Percentiles rank a stretch among this genome's conserved stretches.
phyloP scores from a whole-genome alignment of 2,113 vertebrate species.

The Nibea albiflora region DNA sequence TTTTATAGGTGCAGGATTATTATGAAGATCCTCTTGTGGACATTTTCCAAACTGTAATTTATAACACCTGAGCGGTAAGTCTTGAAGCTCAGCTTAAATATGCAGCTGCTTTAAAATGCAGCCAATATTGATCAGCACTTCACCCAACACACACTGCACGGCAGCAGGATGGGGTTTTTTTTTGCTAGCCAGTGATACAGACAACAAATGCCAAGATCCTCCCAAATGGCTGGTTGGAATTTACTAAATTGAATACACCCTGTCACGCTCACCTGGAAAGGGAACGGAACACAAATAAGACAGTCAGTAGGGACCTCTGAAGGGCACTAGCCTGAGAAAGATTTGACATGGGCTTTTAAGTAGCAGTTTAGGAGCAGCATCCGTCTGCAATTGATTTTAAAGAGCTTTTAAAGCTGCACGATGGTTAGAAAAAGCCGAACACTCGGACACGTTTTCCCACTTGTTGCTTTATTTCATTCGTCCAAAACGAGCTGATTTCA shows the following conservation, averaged over 20 bases:
- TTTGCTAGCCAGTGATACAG: not conserved
- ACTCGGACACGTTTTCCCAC: not conserved
- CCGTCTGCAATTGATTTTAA: not conserved
- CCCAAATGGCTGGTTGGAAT: slow-evolving; percentile 54
- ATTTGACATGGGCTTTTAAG: not conserved
- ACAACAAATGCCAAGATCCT: slow-evolving; percentile 39
- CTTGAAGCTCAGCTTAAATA: not conserved
- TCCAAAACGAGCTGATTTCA: no score
- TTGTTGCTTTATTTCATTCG: not conserved
- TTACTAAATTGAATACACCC: slow-evolving; percentile 45
- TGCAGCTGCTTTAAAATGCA: not conserved
- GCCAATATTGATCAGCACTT: not conserved
- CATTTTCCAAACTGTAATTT: not conserved
- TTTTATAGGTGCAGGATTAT: not conserved
- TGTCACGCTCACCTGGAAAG: slow-evolving; percentile 58
- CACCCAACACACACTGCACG: not conserved
- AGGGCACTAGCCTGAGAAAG: slow-evolving; percentile 16
- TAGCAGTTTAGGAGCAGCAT: not conserved
- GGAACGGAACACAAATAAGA: slow-evolving; percentile 47
- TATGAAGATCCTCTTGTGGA: not conserved
- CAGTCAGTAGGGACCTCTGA: slow-evolving; percentile 40
- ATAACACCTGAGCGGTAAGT: not conserved
- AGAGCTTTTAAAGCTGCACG: not conserved
- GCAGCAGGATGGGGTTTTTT: slow-evolving; percentile 19
- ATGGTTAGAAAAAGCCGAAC: not conserved